Evolutionary conservation across 1,140 invertebrate species (phyloP).

Genomic region (Trichonephila clavipes): DNA sequence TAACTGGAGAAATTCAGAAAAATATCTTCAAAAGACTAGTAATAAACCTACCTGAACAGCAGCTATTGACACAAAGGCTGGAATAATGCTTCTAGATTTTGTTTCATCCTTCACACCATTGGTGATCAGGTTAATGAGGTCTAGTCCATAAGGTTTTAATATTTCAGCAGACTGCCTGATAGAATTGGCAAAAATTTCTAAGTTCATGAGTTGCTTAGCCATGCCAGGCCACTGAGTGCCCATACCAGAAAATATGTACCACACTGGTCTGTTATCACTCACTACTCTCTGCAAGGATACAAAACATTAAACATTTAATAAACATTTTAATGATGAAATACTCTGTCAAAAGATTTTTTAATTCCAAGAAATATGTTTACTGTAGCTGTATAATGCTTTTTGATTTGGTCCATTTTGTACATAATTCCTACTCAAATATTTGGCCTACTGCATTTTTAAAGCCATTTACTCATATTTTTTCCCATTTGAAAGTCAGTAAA

Average conservation of each 20-base stretch:
- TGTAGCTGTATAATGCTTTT: too few relatives aligned
- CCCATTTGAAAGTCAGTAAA: too few relatives aligned
- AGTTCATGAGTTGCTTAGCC: constrained; percentile 90
- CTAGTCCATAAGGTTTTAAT: constrained; percentile 88
- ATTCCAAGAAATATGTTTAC: too few relatives aligned
- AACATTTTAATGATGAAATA: background rate
- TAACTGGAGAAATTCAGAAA: background rate
- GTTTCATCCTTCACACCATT: constrained; percentile 84
- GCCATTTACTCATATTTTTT: too few relatives aligned
- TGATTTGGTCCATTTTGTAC: too few relatives aligned
- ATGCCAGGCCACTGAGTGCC: constrained; percentile 98
- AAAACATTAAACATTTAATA: background rate
- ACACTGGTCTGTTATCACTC: constrained; percentile 87
- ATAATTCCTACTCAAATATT: too few relatives aligned
- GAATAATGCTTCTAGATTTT: constrained; percentile 66
- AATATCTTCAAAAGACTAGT: too few relatives aligned
- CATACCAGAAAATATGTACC: constrained; percentile 98
- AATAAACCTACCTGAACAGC: constrained; percentile 89
- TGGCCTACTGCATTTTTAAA: too few relatives aligned
- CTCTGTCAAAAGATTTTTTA: too few relatives aligned
- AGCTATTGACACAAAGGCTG: constrained; percentile 93
- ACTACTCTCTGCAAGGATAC: constrained; percentile 46
- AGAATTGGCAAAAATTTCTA: constrained; percentile 90
- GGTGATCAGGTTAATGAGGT: constrained; percentile 90
- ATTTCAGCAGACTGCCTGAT: constrained; percentile 88